Evolutionary conservation across 2,888 invertebrate species (phyloP).

Genomic region (Epsilonema sp.): DNA sequence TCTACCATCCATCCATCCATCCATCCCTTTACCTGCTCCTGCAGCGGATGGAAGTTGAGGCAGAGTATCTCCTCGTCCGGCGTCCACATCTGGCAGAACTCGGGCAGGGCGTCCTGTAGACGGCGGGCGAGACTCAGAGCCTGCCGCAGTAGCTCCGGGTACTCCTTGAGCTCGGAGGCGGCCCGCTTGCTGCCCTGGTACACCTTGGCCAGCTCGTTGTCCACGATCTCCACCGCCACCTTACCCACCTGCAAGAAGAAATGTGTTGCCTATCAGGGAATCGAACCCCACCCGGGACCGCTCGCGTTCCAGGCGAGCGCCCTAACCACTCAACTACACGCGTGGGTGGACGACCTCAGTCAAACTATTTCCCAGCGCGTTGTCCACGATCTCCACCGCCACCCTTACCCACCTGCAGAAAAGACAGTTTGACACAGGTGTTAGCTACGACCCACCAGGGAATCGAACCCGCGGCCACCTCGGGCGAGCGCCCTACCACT

Average conservation of each 20-base stretch:
- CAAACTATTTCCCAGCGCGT: no score
- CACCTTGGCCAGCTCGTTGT: constrained; percentile 74
- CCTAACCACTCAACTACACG: no score
- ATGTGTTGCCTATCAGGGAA: no score
- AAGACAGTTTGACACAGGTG: no score
- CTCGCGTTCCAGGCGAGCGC: no score
- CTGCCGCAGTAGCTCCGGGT: constrained; percentile 68
- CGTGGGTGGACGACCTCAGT: no score
- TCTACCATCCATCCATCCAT: no score
- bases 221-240: constrained; percentile 56
- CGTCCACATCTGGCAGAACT: constrained; percentile 84
- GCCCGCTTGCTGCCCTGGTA: constrained; percentile 49
- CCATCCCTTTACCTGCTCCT: constrained; percentile 26
- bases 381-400: constrained; percentile 68
- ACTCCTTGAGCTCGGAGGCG: constrained; percentile 66
- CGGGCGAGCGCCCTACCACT: no score
- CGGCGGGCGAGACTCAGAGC: constrained; percentile 77
- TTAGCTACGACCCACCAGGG: no score
- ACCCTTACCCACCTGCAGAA: constrained; percentile 6
- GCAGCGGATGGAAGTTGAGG: constrained; percentile 66
- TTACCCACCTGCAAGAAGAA: no score
- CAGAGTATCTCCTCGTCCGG: constrained; percentile 89
- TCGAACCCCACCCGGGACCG: no score
- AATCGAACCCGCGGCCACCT: no score
- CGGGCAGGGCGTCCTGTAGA: constrained; percentile 82